Evolutionary conservation across 64 coral and sea anemone genomes (phyloP).

Genomic region (Stylophora pistillata): DNA sequence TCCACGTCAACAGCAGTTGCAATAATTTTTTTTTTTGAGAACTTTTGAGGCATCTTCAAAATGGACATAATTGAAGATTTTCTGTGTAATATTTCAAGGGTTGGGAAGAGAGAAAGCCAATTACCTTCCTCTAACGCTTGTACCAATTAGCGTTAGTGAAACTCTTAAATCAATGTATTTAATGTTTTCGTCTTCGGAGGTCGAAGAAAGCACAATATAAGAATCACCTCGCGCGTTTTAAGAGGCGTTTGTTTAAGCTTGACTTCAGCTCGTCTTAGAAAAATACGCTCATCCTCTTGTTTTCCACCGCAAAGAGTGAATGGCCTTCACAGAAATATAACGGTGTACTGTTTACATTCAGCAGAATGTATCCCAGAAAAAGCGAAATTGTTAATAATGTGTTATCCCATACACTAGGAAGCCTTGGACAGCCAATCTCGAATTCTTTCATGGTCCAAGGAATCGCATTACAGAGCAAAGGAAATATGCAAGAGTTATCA

Average conservation of each 20-base stretch:
- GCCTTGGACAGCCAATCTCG: background rate
- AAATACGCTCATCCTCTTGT: background rate
- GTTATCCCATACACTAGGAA: background rate
- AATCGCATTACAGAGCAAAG: background rate
- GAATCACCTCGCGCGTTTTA: background rate
- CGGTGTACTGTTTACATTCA: background rate
- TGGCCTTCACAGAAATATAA: background rate
- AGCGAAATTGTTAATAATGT: background rate
- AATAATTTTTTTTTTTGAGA: background rate
- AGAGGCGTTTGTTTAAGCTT: too few species aligned
- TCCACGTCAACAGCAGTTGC: background rate
- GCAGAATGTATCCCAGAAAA: constrained; percentile 13
- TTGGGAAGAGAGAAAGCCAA: background rate
- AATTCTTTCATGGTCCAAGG: constrained; percentile 22
- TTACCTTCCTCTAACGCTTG: constrained; percentile 2
- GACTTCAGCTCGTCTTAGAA: background rate
- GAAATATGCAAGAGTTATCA: background rate
- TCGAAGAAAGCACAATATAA: background rate
- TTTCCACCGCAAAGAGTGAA: background rate
- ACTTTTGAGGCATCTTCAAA: background rate
- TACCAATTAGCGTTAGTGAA: constrained; percentile 13
- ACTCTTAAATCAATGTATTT: constrained; percentile 1
- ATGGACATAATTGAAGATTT: background rate
- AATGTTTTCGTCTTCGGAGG: background rate
- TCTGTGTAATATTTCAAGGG: background rate